phyloP scores from a whole-genome alignment of 2,113 vertebrate genomes.

The Cichladusa arquata region DNA sequence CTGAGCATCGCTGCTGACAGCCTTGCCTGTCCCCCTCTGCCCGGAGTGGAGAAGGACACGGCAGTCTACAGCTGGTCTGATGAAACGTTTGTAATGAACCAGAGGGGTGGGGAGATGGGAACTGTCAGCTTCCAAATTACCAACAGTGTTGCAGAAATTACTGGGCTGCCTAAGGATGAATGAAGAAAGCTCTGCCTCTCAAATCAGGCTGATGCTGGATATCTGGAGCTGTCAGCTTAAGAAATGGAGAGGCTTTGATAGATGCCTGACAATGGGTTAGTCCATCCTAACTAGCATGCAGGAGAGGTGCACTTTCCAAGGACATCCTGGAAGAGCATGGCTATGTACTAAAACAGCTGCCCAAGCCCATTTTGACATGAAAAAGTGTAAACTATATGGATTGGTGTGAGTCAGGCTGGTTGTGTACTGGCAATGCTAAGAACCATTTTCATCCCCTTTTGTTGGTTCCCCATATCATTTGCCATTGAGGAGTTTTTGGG shows the following conservation, averaged over 20 bases:
- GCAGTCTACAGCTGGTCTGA: background rate
- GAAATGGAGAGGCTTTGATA: background rate
- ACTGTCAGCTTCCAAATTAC: constrained; percentile 20
- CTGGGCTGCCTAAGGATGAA: background rate
- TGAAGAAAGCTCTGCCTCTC: constrained; percentile 8
- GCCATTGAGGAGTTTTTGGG: background rate
- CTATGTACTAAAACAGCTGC: background rate
- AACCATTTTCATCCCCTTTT: background rate
- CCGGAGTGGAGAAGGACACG: rapidly evolving
- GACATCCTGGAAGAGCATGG: background rate
- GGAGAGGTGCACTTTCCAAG: background rate
- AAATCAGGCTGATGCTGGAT: background rate
- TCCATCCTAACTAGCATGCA: background rate
- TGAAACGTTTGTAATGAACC: constrained; percentile 20
- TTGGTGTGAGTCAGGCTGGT: background rate
- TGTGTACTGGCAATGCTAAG: background rate
- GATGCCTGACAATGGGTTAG: background rate
- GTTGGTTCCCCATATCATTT: background rate
- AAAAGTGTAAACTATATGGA: background rate
- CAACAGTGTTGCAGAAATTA: background rate
- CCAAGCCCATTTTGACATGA: background rate
- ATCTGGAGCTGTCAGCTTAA: background rate
- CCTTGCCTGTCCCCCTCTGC: background rate
- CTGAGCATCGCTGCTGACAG: background rate
- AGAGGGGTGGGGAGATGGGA: background rate